Evolutionary conservation across 2,113 vertebrate species (phyloP).

Genomic region (Holacanthus passer): DNA sequence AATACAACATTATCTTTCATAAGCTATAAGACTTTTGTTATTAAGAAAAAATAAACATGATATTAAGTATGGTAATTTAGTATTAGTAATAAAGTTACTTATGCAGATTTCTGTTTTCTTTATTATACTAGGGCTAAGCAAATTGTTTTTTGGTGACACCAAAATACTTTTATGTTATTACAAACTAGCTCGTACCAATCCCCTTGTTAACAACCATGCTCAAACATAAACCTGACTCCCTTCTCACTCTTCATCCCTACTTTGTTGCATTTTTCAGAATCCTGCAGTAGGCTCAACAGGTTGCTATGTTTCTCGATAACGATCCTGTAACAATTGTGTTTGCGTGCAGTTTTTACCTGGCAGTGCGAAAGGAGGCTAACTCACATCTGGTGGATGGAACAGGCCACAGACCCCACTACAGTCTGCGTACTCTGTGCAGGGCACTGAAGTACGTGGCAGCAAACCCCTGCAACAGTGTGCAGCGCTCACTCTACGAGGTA

Average conservation of each 20-base stretch:
- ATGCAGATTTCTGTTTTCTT: not conserved
- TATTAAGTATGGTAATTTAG: not conserved
- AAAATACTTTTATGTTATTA: not conserved
- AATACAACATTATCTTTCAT: not conserved
- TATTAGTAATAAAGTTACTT: not conserved
- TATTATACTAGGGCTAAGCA: not conserved
- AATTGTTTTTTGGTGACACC: not conserved
- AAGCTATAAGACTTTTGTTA: not conserved
- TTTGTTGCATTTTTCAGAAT: not conserved
- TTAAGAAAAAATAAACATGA: not conserved
- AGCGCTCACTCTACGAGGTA: slow-evolving; percentile 97
- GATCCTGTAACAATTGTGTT: not conserved
- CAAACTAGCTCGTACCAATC: no score
- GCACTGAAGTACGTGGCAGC: slow-evolving; percentile 90
- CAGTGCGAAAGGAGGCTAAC: slow-evolving; percentile 88
- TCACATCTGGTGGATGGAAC: slow-evolving; percentile 91
- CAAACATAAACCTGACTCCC: not conserved
- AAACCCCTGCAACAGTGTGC: slow-evolving; percentile 90
- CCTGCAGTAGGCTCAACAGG: not conserved
- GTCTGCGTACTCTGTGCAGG: slow-evolving; percentile 94
- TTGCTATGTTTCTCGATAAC: not conserved
- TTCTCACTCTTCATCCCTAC: not conserved
- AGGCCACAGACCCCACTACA: slow-evolving; percentile 95
- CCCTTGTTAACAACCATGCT: not conserved
- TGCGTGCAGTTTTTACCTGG: slow-evolving; percentile 90